A percentile compares a stretch with the other conserved stretches of the same genome.
phyloP scores from a whole-genome alignment of 2,113 vertebrate species.

The Alouatta palliata region DNA sequence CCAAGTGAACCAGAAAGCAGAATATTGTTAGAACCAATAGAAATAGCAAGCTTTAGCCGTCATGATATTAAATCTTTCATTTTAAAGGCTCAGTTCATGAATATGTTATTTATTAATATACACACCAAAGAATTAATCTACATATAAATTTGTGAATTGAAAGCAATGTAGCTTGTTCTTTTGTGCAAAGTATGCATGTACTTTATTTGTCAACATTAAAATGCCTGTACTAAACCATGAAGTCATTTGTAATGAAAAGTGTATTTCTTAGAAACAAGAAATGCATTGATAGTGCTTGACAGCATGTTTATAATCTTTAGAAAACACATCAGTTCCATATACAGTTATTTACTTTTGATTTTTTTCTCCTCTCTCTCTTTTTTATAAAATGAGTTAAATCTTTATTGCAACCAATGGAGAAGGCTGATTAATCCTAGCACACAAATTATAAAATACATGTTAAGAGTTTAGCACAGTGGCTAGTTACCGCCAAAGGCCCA shows the following conservation, averaged over 20 bases:
- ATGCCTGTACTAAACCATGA: slow-evolving; percentile 46
- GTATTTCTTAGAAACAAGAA: slow-evolving; percentile 62
- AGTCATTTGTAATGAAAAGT: slow-evolving; percentile 62
- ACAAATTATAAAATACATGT: slow-evolving; percentile 33
- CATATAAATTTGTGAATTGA: slow-evolving; percentile 62
- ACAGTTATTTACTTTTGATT: slow-evolving; percentile 42
- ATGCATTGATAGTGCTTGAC: slow-evolving; percentile 26
- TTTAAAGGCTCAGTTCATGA: slow-evolving; percentile 61
- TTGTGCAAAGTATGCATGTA: slow-evolving; percentile 40
- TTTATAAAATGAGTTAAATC: slow-evolving; percentile 46
- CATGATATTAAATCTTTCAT: slow-evolving; percentile 46
- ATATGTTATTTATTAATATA: slow-evolving; percentile 76
- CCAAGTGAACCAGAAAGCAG: slow-evolving; percentile 43
- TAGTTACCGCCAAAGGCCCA: not conserved
- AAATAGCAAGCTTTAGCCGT: slow-evolving; percentile 41
- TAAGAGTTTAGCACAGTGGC: not conserved
- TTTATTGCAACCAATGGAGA: slow-evolving; percentile 28
- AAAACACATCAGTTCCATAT: slow-evolving; percentile 37
- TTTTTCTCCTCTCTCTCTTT: slow-evolving; percentile 19
- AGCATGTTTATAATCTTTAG: slow-evolving; percentile 50
- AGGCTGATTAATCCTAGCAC: not conserved
- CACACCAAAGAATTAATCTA: slow-evolving; percentile 68
- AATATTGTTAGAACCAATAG: slow-evolving; percentile 38
- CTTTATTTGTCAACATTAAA: slow-evolving; percentile 64
- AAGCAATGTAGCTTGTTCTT: slow-evolving; percentile 43